These are phyloP conservation scores for Callionymus lyra DNA, from an alignment of 2,113 vertebrate genomes.

Conservation along the genomic window DNA sequence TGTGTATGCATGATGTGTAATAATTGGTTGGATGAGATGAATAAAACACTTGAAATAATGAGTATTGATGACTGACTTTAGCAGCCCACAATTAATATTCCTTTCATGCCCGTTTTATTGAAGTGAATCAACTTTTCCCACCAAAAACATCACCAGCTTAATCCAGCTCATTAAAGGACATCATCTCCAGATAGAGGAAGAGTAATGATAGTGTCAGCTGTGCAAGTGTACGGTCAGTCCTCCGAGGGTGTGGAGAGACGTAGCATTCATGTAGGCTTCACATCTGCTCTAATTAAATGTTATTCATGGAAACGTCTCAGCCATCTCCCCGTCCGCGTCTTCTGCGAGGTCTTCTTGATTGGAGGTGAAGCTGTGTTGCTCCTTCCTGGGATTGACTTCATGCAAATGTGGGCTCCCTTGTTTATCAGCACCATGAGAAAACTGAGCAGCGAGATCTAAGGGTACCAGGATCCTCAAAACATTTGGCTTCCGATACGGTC, in stretches of 20 bases:
- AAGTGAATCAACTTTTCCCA: too few species aligned
- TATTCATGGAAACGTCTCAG: background rate
- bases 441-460: constrained; percentile 11
- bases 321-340: background rate
- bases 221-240: too few species aligned
- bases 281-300: background rate
- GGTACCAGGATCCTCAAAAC: constrained; percentile 9
- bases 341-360: constrained; percentile 6
- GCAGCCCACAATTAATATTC: too few species aligned
- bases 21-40: too few species aligned
- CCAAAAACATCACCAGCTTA: too few species aligned
- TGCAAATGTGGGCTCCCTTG: constrained; percentile 11
- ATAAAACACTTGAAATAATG: too few species aligned
- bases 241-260: background rate
- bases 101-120: too few species aligned
- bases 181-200: too few species aligned
- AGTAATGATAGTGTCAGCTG: too few species aligned
- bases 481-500: background rate
- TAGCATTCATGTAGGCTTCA: background rate
- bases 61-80: too few species aligned
- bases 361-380: background rate
- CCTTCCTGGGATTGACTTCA: background rate
- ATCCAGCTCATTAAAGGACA: too few species aligned
- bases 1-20: too few species aligned
- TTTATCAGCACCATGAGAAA: constrained; percentile 6